phyloP scores from a whole-genome alignment of 2,113 vertebrate genomes.

The Gymnocephalus cernua region DNA sequence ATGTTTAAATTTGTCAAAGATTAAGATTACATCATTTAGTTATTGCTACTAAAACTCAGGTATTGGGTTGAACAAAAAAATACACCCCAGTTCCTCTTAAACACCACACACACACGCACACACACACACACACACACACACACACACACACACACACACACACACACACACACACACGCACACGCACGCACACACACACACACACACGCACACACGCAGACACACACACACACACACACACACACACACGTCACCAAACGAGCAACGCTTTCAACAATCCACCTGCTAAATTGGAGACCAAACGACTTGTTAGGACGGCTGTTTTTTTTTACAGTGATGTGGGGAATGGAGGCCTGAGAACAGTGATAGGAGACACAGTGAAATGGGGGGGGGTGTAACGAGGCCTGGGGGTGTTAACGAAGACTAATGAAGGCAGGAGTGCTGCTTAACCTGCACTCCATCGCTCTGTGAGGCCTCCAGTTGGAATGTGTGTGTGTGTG shows the following conservation, averaged over 20 bases:
- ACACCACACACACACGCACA: too few relatives aligned
- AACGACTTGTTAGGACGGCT: not conserved
- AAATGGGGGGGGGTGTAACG: not conserved
- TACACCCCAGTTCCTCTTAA: too few relatives aligned
- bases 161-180: too few relatives aligned
- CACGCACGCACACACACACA: too few relatives aligned
- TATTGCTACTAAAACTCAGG: too few relatives aligned
- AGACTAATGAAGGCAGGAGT: conserved; percentile 66
- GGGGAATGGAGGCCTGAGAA: conserved; percentile 37
- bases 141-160: too few relatives aligned
- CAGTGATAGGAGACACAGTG: conserved; percentile 14
- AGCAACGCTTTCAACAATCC: too few relatives aligned
- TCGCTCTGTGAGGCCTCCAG: conserved; percentile 55
- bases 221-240: not conserved
- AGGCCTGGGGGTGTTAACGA: conserved; percentile 40
- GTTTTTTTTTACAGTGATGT: conserved; percentile 36
- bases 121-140: not conserved
- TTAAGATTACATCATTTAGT: too few relatives aligned
- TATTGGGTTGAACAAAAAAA: too few relatives aligned
- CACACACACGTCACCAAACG: not conserved
- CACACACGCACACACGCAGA: not conserved
- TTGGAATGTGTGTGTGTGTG: conserved; percentile 13
- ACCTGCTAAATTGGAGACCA: not conserved
- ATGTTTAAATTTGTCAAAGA: too few relatives aligned
- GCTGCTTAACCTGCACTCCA: conserved; percentile 64